Conservation (phyloP, 1,140 invertebrate genomes). For the Littorina saxatilis region DNA sequence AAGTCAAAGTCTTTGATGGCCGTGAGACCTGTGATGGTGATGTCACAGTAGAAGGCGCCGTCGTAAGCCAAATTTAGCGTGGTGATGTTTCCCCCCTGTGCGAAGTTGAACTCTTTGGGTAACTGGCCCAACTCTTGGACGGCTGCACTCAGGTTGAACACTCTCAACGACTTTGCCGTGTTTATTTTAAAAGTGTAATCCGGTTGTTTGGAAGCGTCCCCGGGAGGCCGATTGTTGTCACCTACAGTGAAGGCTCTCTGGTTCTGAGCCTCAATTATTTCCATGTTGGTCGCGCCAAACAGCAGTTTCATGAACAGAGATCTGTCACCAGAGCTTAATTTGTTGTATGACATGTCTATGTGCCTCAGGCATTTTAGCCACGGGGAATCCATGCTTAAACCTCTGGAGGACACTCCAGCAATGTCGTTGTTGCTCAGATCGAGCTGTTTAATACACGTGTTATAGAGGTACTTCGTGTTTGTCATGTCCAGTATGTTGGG, state of each 20-base stretch:
- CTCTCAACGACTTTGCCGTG: neutral
- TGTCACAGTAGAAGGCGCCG: neutral
- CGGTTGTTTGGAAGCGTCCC: neutral
- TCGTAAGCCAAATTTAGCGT: neutral
- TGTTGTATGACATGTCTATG: neutral
- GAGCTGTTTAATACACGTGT: neutral
- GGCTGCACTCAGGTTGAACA: too few relatives aligned
- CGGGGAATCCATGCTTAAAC: neutral
- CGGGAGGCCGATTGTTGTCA: neutral
- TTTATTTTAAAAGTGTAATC: neutral
- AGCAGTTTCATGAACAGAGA: neutral
- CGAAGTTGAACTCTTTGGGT: neutral
- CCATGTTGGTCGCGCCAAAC: neutral
- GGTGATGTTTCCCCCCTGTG: neutral
- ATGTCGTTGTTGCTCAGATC: neutral
- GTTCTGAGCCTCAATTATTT: neutral
- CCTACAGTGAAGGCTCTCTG: neutral
- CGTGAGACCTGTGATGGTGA: constrained; percentile 7
- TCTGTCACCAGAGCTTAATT: neutral
- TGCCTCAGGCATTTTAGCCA: neutral
- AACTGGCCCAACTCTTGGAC: neutral
- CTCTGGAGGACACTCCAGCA: neutral
- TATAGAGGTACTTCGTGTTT: neutral
- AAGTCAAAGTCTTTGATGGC: neutral
- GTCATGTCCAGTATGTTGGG: neutral